Evolutionary conservation across 2,797 vertebrate genomes (phyloP), one percentile per base, ranked within the genome.

Genomic region (Pterois miles): DNA sequence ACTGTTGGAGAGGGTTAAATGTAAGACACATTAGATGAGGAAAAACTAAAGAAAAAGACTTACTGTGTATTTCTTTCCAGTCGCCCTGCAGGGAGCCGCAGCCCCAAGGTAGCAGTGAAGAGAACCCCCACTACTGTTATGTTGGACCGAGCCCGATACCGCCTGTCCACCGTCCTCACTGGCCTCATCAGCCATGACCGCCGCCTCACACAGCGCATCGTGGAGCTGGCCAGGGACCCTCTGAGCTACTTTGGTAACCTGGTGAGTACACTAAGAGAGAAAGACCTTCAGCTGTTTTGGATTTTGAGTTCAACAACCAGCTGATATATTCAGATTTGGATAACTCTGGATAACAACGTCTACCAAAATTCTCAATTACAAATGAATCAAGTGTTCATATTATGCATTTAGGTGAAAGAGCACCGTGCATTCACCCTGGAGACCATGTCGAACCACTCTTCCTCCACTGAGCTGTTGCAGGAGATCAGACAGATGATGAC

Each of bases 401-500:
- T 54, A 36, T 60, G 10, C 34, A 1, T 82, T 66, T 22, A 94
- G 90, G 96, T 99, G 9, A 96, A 88, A 84, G 98, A 99, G 88
- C 98, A 99, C 78, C 95, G 95, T 27, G 90, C 96, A 0, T 99
- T 98, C 92, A 99, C 97, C 53, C 88, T 99, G 92, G 98, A 99
- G 89, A 98, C 97, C 85, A 97, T 99, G 96, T 91, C 88, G 0
- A 97, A 96, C 27, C 98, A 99, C 91, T 74, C 84, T 22, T 96
- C 97, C 72, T 97, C 98, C 92, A 99, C 97, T 0, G 98, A 98
- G 91, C 96, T 99, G 94, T 82, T 99, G 10, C 98, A 99, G 92
- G 98, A 99, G 93, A 98, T 99, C 82, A 94, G 98, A 20, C 96
- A 98, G 94, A 99, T 99, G 97, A 97, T 99, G 95, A 99, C 98